These are phyloP conservation scores for Liasis olivaceus DNA, from an alignment of 2,797 vertebrate genomes.

Conservation along the genomic window DNA sequence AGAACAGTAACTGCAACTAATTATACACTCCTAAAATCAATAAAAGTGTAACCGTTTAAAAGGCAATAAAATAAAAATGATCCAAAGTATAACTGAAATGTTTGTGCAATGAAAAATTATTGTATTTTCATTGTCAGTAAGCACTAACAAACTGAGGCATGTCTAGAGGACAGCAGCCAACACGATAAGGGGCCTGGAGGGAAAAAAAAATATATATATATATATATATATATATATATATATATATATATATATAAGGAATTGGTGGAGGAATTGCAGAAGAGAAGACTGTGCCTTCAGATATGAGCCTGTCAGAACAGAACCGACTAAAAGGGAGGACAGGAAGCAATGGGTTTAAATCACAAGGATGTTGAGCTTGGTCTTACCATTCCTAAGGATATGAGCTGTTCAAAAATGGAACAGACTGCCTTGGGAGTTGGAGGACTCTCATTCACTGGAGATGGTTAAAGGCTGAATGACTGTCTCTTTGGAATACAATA, in stretches of 20 bases:
- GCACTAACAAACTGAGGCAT: neutral
- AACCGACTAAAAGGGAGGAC: neutral
- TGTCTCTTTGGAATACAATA: neutral
- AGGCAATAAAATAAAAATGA: neutral
- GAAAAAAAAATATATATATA: no score
- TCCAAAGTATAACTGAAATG: neutral
- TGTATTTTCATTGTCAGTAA: neutral
- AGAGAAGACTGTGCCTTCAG: neutral
- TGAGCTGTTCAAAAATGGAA: neutral
- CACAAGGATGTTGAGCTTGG: neutral
- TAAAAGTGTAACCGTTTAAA: neutral
- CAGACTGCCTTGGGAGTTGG: neutral
- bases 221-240: no score
- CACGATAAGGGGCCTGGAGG: no score
- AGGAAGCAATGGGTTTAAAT: neutral
- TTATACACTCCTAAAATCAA: neutral
- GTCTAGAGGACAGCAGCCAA: no score
- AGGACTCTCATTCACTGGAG: neutral
- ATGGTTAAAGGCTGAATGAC: neutral
- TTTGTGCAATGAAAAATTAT: neutral
- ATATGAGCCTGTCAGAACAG: neutral
- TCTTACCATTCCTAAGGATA: neutral
- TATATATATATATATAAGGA: neutral
- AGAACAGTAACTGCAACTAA: neutral
- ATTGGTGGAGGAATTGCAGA: neutral